Evolutionary conservation across 2,113 vertebrate species (phyloP), one percentile per base, ranked within the genome.

Genomic region (Bambusicola thoracicus): DNA sequence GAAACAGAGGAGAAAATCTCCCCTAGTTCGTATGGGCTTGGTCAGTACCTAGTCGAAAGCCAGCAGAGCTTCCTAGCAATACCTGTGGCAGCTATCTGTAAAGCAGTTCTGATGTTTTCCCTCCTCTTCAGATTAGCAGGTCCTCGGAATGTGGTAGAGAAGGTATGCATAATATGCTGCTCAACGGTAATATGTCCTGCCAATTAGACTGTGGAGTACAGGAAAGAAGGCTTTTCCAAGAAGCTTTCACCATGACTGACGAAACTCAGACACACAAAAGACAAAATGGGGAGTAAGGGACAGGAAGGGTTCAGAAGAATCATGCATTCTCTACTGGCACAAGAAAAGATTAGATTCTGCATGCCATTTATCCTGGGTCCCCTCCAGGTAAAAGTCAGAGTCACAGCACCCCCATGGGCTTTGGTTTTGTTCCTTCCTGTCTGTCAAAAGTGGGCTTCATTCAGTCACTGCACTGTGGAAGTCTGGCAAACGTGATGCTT

Each of bases 1-100:
- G 41, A 81, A 94, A 84, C 11, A 77, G 75, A 85, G 61, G 34
- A 72, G 85, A 91, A 91, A 95, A 59, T 18, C 22, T 70, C 18
- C 8, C 29, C 62, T 34, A 25, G 11, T n/a, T 63, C 43, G 12
- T 30, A 34, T 34, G 68, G 46, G 46, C n/a, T 70, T 53, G 55
- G 63, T 69, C 34, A 43, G 34, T 94, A 74, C 87, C 65, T 61
- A 81, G 81, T 85, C 0, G 17, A 77, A 91, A 85, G 19, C 24
- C 73, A 59, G 90, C 38, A 81, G 75, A 44, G 72, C 87, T 83
- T 91, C 68, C 67, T 72, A 92, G 72, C 61, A 67, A 61, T 34
- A 63, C 25, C 41, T 70, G 70, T n/a, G 6, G 16, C 34, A 38
- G 44, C n/a, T 63, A 38, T 78, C 44, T 40, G 79, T 80, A 93